Evolutionary conservation across 2,113 vertebrate genomes (phyloP), one percentile per base, ranked within the genome.

Genomic region (Penelope pileata): DNA sequence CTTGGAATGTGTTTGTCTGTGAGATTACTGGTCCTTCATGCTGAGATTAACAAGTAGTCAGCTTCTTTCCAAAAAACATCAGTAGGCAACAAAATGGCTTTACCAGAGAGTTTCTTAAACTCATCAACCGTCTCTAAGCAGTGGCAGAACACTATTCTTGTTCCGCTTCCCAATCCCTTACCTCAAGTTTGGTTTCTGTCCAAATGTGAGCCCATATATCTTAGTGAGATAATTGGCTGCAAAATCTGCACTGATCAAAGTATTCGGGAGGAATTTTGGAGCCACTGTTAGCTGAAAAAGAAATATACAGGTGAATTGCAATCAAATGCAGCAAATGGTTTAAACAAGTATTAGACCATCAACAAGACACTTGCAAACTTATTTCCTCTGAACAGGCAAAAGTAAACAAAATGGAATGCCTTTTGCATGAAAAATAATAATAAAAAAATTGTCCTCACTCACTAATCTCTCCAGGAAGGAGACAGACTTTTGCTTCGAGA

Each of bases 151-250:
- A 84, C 54, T 47, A 27, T 66, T 56, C 85, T 77, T 86, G 82
- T 94, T 94, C 76, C 34, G 88, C 56, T 89, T 95, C 82, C 89
- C 22, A 12, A 78, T 60, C 63, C 79, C 97, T 94, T 98, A 99
- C 99, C 98, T 99, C 94, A 99, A 92, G 75, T 98, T 98, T 86
- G 99, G 99, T 96, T 99, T 99, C 92, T 99, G 98, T 85, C 99
- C 99, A 97, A 99, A 99, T 5, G 99, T 99, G 88, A 99, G 98
- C 29, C 98, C 98, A 83, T 98, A 99, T 97, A 99, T 99, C 96
- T 98, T 99, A 47, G 98, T 98, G 47, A 99, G 98, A 94, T 99
- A 98, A 97, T 99, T 99, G 73, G 99, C 99, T 77, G 99, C 99
- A 74, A 99, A 99, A 96, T 99, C 99, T 78, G 99, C 99, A 51